Evolutionary conservation across 2,888 invertebrate species (phyloP).

Genomic region (Augiades crinisus): DNA sequence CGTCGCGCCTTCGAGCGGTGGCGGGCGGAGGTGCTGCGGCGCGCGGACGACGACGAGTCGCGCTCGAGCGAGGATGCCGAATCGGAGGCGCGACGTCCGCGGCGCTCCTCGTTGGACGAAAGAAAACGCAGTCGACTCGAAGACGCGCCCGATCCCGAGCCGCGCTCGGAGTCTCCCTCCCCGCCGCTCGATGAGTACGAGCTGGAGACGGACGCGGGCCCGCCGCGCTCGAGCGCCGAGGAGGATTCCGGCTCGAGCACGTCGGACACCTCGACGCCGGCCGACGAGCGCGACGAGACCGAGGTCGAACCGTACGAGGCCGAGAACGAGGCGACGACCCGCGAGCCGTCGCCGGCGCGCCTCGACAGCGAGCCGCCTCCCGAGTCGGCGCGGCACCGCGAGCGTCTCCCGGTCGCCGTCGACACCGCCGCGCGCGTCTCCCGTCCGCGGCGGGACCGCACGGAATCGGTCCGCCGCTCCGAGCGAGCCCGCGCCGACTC

Average conservation of each 20-base stretch:
- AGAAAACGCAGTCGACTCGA: slow-evolving; percentile 11
- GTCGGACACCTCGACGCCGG: slow-evolving; percentile 43
- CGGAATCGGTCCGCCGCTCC: slow-evolving; percentile 32
- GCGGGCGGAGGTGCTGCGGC: slow-evolving; percentile 55
- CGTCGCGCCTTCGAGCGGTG: slow-evolving; percentile 64
- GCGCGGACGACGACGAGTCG: slow-evolving; percentile 42
- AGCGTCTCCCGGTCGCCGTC: slow-evolving; percentile 20
- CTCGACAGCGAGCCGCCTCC: slow-evolving; percentile 21
- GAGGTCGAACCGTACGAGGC: slow-evolving; percentile 37
- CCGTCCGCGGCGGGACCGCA: slow-evolving; percentile 30
- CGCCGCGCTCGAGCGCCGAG: slow-evolving; percentile 36
- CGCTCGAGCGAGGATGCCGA: slow-evolving; percentile 52
- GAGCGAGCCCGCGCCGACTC: slow-evolving; percentile 28
- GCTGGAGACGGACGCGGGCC: slow-evolving; percentile 18
- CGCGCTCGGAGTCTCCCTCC: slow-evolving; percentile 19
- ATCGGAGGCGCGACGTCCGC: slow-evolving; percentile 21
- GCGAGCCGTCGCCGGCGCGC: slow-evolving; percentile 34
- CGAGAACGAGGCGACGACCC: slow-evolving; percentile 39
- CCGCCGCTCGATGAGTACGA: slow-evolving; percentile 20
- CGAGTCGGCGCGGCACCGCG: slow-evolving; percentile 19
- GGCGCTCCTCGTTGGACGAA: slow-evolving; percentile 7
- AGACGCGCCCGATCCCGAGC: slow-evolving; percentile 9
- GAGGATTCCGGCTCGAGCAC: slow-evolving; percentile 45
- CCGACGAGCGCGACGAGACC: slow-evolving; percentile 36
- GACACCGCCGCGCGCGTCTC: slow-evolving; percentile 27